Percentiles rank a stretch among this genome's conserved stretches.
phyloP scores from a whole-genome alignment of 2,797 vertebrate genomes.

The Holocentrus rufus region DNA sequence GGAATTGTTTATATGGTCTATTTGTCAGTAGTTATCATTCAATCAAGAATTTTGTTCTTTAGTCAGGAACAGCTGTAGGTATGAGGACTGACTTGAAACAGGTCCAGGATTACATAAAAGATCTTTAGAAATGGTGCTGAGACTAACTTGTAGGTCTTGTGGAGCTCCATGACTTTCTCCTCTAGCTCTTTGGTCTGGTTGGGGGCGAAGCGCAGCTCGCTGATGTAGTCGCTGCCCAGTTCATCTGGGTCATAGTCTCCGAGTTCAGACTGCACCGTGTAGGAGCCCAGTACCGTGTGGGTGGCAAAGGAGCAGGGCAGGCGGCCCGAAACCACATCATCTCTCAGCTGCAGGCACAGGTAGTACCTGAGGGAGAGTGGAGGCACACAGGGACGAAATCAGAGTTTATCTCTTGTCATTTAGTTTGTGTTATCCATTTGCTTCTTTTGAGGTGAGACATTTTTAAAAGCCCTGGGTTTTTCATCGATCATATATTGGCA shows the following conservation, averaged over 20 bases:
- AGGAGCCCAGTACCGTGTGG: conserved; percentile 92
- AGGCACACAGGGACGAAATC: background rate
- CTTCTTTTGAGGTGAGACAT: background rate
- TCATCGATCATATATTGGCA: background rate
- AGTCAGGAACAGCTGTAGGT: background rate
- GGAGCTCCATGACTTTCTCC: conserved; percentile 95
- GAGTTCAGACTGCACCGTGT: conserved; percentile 94
- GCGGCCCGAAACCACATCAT: conserved; percentile 93
- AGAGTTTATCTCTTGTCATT: background rate
- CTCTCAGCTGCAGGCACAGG: conserved; percentile 94
- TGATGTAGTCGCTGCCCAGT: conserved; percentile 89
- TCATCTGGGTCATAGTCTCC: conserved; percentile 95
- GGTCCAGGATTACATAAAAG: conserved; percentile 45
- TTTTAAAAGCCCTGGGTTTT: background rate
- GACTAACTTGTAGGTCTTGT: conserved; percentile 94
- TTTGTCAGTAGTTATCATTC: background rate
- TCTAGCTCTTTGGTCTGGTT: conserved; percentile 97
- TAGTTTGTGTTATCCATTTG: background rate
- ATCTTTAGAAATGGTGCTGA: fast-evolving
- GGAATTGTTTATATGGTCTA: too few relatives aligned
- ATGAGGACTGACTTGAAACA: conserved; percentile 70
- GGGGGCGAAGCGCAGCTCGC: conserved; percentile 93
- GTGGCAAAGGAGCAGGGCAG: conserved; percentile 97
- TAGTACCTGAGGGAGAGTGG: conserved; percentile 86
- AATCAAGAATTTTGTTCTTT: background rate